These are phyloP conservation scores for Rattus rattus DNA, from an alignment of 2,113 vertebrate species.

Conservation along the genomic window DNA sequence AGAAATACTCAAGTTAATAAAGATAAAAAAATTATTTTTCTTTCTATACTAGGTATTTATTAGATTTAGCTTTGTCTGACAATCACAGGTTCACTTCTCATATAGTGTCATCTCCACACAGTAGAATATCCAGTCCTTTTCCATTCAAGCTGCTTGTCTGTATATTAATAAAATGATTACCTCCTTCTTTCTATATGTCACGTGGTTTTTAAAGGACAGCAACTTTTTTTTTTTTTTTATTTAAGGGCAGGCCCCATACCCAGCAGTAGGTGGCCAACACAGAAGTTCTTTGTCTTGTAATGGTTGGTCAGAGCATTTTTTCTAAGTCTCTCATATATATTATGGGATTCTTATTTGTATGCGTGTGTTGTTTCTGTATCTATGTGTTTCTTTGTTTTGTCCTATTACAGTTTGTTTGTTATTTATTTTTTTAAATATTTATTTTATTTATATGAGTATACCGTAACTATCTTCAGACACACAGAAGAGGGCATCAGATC, in stretches of 20 bases:
- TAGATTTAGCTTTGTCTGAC: slow-evolving; percentile 16
- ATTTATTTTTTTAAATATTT: neutral
- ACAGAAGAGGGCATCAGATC: too few relatives aligned
- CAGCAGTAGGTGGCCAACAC: neutral
- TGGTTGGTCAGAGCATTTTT: neutral
- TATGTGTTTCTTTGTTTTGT: neutral
- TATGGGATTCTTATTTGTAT: neutral
- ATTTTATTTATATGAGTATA: neutral
- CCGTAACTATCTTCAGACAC: too few relatives aligned
- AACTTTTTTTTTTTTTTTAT: neutral
- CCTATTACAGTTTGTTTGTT: neutral
- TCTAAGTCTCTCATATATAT: neutral
- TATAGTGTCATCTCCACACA: neutral
- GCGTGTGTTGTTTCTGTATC: neutral
- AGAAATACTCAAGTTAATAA: too few relatives aligned
- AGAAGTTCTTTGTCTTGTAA: neutral
- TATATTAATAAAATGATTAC: neutral
- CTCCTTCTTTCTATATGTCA: neutral
- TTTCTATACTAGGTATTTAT: neutral
- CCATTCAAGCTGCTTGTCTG: neutral
- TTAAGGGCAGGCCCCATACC: neutral
- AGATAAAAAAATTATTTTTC: neutral
- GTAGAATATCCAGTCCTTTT: neutral
- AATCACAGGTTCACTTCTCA: neutral
- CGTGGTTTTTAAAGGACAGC: neutral